Percentiles rank a stretch among this genome's conserved stretches.
Evolutionary conservation across 2,888 invertebrate species (phyloP).

Genomic region (Philaethria dido): DNA sequence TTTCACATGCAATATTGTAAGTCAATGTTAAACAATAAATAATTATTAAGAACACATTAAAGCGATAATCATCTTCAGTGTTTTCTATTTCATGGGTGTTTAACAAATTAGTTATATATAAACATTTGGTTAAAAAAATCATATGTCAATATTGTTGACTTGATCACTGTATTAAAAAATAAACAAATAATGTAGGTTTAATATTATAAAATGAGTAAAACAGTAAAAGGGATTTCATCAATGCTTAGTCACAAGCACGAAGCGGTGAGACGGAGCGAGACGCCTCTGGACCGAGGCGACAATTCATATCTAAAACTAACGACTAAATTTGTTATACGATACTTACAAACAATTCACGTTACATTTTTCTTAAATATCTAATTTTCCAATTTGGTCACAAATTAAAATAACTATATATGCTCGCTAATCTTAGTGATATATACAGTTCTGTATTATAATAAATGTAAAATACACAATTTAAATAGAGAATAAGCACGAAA

Average conservation of each 20-base stretch:
- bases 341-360: constrained; percentile 48
- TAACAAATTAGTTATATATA: background rate
- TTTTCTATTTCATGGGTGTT: background rate
- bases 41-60: background rate
- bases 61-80: background rate
- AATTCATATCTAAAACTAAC: constrained; percentile 20
- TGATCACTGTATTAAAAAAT: background rate
- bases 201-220: constrained; percentile 5
- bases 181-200: background rate
- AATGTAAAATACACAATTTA: constrained; percentile 65
- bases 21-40: background rate
- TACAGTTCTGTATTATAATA: constrained; percentile 67
- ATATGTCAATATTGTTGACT: background rate
- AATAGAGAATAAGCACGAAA: constrained; percentile 79
- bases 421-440: constrained; percentile 69
- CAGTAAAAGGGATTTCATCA: background rate
- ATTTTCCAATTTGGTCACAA: constrained; percentile 69
- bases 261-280: constrained; percentile 7
- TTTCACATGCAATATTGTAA: background rate
- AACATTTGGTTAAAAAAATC: background rate
- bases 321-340: constrained; percentile 46
- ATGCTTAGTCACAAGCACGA: background rate
- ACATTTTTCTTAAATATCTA: constrained; percentile 51
- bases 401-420: constrained; percentile 61
- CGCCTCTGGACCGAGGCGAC: constrained; percentile 2